Percentiles rank a stretch among this genome's conserved stretches.
Conservation (phyloP, 35 echinoderm and acorn worm genomes). For the Apostichopus californicus region DNA sequence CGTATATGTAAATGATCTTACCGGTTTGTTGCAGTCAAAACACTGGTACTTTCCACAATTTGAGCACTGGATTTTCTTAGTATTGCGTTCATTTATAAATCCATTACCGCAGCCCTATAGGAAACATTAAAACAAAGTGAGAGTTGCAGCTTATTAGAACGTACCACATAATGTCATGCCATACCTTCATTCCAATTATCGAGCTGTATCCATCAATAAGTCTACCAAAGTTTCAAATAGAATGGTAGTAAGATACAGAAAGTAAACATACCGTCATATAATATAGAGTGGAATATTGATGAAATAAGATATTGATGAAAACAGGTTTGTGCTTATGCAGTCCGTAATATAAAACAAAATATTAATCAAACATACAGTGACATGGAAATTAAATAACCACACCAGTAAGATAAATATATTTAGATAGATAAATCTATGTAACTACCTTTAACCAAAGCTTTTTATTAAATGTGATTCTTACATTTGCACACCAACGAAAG, state of each 20-base stretch:
- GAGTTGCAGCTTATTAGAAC: neutral
- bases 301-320: too few relatives aligned
- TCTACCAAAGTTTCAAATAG: too few relatives aligned
- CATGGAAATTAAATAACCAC: neutral
- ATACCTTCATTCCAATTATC: too few relatives aligned
- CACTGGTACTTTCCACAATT: neutral
- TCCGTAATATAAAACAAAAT: too few relatives aligned
- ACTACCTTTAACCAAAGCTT: too few relatives aligned
- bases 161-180: neutral
- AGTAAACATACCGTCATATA: too few relatives aligned
- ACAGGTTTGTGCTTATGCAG: too few relatives aligned
- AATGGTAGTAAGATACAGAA: too few relatives aligned
- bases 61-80: slow-evolving; percentile 1
- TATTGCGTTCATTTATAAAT: neutral
- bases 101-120: neutral
- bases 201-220: too few relatives aligned
- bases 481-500: slow-evolving; percentile 9
- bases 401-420: too few relatives aligned
- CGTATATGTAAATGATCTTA: neutral
- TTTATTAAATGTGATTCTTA: neutral
- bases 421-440: too few relatives aligned
- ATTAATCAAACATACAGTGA: neutral
- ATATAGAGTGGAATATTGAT: neutral
- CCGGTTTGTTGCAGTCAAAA: slow-evolving; percentile 23
- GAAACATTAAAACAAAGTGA: too few relatives aligned